Base-by-base conservation (phyloP, 1,140 invertebrate species). In the Neodiprion fabricii region DNA sequence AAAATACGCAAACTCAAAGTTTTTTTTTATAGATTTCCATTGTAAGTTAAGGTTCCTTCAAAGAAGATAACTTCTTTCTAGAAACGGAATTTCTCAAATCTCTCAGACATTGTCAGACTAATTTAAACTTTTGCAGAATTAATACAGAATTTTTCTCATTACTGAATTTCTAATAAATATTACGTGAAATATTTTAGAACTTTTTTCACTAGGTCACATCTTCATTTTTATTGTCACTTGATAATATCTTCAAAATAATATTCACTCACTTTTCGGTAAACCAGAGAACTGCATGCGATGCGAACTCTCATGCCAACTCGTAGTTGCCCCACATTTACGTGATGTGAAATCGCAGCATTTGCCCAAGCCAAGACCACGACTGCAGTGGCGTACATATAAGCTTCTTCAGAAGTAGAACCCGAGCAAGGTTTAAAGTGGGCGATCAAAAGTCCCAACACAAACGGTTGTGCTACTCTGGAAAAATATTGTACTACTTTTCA, bases 241-340 rank as follows among this genome's bases (percentile, higher is more conserved):
- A 68, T 65, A 21, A 40, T 21, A 21, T 21, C 17, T 21, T 7
- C 10, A 67, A 11, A 40, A 3, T 40, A 40, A 40, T 40, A 40
- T 40, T 2, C 47, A 73, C 73, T 75, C 83, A 90, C 89, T 83
- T 91, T 91, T 85, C 89, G 85, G 77, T 91, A 91, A 68, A 91
- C 85, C 21, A 91, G 79, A 1, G 90, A 90, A 70, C 88, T 90
- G 76, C 86, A 87, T 1, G 90, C 90, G 21, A 91, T 85, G 75
- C 90, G 81, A 75, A 90, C 80, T 79, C 89, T 82, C 90, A 91
- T 91, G 67, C 90, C 91, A 76, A 91, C 84, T 79, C 88, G 83
- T 76, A 83, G 76, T 76, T 84, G 84, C 28, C 84, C 86, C 70
- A 90, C 80, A 68, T 77, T 83, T 7, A 80, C 76, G 73, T 90